These are phyloP conservation scores for Pyrrhia umbra DNA, from an alignment of 2,888 invertebrate genomes.

Conservation along the genomic window DNA sequence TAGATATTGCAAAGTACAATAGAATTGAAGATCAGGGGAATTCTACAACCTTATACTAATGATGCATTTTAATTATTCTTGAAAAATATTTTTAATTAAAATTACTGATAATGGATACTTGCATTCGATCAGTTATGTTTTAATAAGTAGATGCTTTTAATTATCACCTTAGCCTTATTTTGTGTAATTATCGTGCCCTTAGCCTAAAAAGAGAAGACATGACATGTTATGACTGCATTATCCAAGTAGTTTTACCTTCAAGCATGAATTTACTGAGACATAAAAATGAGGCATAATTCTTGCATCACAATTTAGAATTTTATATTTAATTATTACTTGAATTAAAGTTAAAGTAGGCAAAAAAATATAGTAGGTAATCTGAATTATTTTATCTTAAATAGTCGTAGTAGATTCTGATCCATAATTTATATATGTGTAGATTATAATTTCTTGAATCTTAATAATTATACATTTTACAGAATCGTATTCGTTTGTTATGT, in stretches of 20 bases:
- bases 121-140: conserved; percentile 28
- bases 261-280: background rate
- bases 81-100: conserved; percentile 29
- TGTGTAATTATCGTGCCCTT: conserved; percentile 46
- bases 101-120: conserved; percentile 29
- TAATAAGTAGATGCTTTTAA: conserved; percentile 26
- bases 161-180: conserved; percentile 50
- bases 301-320: background rate
- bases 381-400: no score
- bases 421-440: no score
- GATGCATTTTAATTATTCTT: conserved; percentile 24
- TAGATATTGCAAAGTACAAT: conserved; percentile 37
- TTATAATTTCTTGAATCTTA: no score
- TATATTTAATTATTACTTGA: no score
- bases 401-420: no score
- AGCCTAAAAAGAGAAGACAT: conserved; percentile 47
- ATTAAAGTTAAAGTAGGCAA: no score
- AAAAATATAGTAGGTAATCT: no score
- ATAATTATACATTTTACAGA: no score
- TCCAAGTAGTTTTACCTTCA: conserved; percentile 8
- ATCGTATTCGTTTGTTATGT: no score
- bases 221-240: conserved; percentile 23
- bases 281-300: background rate
- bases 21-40: conserved; percentile 11
- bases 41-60: conserved; percentile 15